Base-by-base conservation (phyloP, 2,888 invertebrate genomes). In the Drosophila meridiana region DNA sequence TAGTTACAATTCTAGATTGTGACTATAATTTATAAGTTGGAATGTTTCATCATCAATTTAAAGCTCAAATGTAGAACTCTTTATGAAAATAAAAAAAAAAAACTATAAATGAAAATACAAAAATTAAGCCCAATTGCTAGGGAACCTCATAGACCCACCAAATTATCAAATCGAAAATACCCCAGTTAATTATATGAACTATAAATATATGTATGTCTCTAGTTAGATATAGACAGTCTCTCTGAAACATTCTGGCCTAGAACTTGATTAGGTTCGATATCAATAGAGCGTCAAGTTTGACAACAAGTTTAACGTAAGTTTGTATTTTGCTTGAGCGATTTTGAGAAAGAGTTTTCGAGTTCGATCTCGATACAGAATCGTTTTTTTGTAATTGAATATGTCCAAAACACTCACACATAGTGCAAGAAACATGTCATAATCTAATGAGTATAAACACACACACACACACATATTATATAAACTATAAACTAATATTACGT, bases 381-480 rank as follows among this genome's bases (percentile, higher is more conserved):
- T 4, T 36, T 45, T 38, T 36, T 45, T 38, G 9, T 42, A 48
- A 64, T 38, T 50, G 55, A 65, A 48, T 57, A 65, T 64, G 60
- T 47, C 45, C 63, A 64, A 38, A 45, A 53, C 42, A 63, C 70
- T 70, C 62, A 81, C 45, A 55, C 26, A 60, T 62, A 68, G 66
- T 55, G 58, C 72, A 64, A 64, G 64, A 68, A 81, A 84, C 87
- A 89, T 89, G 82, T 89, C 85, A 89, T 87, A 81, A 82, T 83
- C 69, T 82, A 83, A 82, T 53, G 67, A 68, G 65, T 67, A 74
- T 75, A 78, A 70, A 73, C 75, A 75, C 80, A 38, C n/a, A 34
- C 30, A 47, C 20, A 45, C 14, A 48, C 34, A 52, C 34, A 52
- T 55, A 55, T 40, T 55, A 55, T 55, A 28, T 53, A 38, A 53